Evolutionary conservation across 2,888 invertebrate species (phyloP).

Genomic region (Entomobrya proxima): DNA sequence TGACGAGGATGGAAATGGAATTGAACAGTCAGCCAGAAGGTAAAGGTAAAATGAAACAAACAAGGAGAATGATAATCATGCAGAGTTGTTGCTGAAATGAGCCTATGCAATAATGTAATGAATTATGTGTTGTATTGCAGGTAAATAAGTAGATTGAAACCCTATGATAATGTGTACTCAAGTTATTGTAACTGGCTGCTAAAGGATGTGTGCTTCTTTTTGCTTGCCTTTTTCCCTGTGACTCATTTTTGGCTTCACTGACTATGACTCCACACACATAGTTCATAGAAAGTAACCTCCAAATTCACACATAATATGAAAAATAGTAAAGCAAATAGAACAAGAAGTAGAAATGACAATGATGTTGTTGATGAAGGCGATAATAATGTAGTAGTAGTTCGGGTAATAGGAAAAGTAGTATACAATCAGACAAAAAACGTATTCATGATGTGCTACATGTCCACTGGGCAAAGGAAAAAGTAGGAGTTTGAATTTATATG

Average conservation of each 20-base stretch:
- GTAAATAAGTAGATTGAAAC: not conserved
- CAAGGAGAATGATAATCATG: constrained; percentile 4
- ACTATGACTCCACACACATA: not conserved
- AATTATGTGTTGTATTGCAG: constrained; percentile 7
- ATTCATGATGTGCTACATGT: constrained; percentile 4
- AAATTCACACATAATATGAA: constrained; percentile 19
- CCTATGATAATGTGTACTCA: not conserved
- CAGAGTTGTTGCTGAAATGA: not conserved
- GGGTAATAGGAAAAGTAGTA: not conserved
- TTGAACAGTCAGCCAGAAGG: constrained; percentile 1
- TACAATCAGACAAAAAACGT: not conserved
- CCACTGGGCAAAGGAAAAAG: not conserved
- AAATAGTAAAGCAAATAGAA: not conserved
- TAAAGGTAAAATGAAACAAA: not conserved
- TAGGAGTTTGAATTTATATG: not conserved
- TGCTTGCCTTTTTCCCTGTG: not conserved
- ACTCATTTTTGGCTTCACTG: constrained; percentile 50
- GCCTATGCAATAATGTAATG: not conserved
- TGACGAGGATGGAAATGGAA: not conserved
- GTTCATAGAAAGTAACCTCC: not conserved
- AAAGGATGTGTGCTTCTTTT: constrained; percentile 4
- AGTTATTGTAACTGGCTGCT: not conserved
- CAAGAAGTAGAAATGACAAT: not conserved
- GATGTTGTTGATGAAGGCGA: not conserved
- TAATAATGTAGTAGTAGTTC: constrained; percentile 3